Conservation (phyloP, 2,888 invertebrate species). For the Apocheima hispidaria region DNA sequence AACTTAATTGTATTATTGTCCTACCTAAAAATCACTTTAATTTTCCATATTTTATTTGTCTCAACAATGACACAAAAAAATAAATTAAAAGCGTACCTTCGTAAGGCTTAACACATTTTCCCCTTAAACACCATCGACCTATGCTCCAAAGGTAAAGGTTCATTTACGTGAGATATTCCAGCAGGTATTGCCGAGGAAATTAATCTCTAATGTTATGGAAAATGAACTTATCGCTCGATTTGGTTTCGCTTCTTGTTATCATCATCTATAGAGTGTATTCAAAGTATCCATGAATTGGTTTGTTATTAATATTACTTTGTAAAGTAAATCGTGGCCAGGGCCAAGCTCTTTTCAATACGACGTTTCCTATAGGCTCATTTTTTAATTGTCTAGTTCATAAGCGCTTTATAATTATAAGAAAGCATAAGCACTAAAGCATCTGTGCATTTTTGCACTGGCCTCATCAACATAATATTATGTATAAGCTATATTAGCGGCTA, state of each 20-base stretch:
- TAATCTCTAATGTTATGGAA: conserved; percentile 26
- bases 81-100: conserved; percentile 36
- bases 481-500: too few species aligned
- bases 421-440: too few species aligned
- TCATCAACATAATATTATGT: too few species aligned
- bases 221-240: conserved; percentile 23
- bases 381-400: too few species aligned
- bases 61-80: conserved; percentile 15
- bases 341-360: too few species aligned
- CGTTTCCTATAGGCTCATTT: too few species aligned
- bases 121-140: conserved; percentile 39
- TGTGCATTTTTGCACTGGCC: too few species aligned
- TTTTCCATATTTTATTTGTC: background rate
- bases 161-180: conserved; percentile 44
- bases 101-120: conserved; percentile 38
- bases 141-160: conserved; percentile 39
- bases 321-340: too few species aligned
- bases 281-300: background rate
- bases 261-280: background rate
- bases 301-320: too few species aligned
- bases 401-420: too few species aligned
- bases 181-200: conserved; percentile 41
- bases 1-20: background rate
- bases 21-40: background rate
- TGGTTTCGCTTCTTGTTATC: background rate